Conservation (phyloP, 2,888 invertebrate genomes). For the Plagiodera versicolora region DNA sequence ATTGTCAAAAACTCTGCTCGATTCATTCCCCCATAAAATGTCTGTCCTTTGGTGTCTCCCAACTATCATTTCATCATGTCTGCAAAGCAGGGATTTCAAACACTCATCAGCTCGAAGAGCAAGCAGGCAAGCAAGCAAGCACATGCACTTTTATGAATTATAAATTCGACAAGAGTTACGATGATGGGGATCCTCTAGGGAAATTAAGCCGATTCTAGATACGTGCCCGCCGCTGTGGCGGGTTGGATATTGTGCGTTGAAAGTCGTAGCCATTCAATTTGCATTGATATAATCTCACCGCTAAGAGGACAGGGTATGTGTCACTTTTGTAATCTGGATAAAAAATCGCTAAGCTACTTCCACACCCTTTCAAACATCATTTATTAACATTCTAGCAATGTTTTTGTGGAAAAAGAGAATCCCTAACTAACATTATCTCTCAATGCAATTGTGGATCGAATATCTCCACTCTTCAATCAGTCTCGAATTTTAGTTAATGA, state of each 20-base stretch:
- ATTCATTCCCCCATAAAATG: neutral
- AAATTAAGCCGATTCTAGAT: constrained; percentile 12
- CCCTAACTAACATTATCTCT: too few species aligned
- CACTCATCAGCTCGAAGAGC: constrained; percentile 12
- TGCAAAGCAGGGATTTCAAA: neutral
- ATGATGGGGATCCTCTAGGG: constrained; percentile 40
- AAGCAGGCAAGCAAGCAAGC: too few species aligned
- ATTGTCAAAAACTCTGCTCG: neutral
- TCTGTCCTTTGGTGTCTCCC: neutral
- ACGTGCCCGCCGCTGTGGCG: neutral
- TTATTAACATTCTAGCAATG: too few species aligned
- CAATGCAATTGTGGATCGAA: too few species aligned
- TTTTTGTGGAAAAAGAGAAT: too few species aligned
- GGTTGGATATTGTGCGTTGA: neutral
- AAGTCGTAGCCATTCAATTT: neutral
- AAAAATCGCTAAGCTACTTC: too few species aligned
- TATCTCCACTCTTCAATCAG: too few species aligned
- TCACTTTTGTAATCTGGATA: neutral
- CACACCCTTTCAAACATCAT: too few species aligned
- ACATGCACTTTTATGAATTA: constrained; percentile 43
- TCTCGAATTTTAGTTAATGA: too few species aligned
- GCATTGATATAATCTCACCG: neutral
- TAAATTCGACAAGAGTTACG: constrained; percentile 44
- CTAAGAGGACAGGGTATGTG: constrained; percentile 1
- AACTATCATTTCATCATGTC: neutral